phyloP scores from a whole-genome alignment of 2,113 vertebrate genomes.

The Pseudorhombus dupliciocellatus region DNA sequence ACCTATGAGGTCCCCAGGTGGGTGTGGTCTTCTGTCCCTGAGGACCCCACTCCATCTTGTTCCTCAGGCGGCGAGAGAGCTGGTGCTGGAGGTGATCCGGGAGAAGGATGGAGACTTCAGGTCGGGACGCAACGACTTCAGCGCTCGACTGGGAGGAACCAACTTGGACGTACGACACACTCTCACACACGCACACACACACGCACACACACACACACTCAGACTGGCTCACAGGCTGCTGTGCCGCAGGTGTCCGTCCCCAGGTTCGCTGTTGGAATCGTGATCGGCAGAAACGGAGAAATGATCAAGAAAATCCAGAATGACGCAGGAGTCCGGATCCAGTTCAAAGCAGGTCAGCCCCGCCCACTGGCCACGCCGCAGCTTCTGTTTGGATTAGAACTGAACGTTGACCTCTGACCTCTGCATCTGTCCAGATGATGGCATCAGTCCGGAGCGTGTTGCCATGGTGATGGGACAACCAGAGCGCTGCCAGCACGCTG shows the following conservation, averaged over 20 bases:
- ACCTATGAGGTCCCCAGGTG: too few relatives aligned
- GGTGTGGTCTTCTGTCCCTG: too few relatives aligned
- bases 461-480: constrained; percentile 97
- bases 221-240: too few relatives aligned
- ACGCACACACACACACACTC: neutral
- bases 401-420: neutral
- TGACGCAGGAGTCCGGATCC: constrained; percentile 83
- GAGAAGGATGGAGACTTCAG: constrained; percentile 95
- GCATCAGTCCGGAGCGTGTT: constrained; percentile 91
- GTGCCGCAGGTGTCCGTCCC: too few relatives aligned
- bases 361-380: neutral
- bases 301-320: constrained; percentile 99
- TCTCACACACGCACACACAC: neutral
- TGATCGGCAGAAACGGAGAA: constrained; percentile 95
- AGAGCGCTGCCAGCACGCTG: constrained; percentile 91
- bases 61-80: constrained; percentile 89
- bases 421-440: constrained; percentile 82
- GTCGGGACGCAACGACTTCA: constrained; percentile 87
- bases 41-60: neutral
- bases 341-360: constrained; percentile 85
- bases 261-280: constrained; percentile 93
- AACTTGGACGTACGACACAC: constrained; percentile 86
- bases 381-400: neutral
- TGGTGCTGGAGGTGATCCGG: constrained; percentile 94
- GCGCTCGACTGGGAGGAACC: constrained; percentile 87